A percentile compares a stretch with the other conserved stretches of the same genome.
Evolutionary conservation across 1,140 invertebrate genomes (phyloP).

Genomic region (Muscidifurax raptorellus): DNA sequence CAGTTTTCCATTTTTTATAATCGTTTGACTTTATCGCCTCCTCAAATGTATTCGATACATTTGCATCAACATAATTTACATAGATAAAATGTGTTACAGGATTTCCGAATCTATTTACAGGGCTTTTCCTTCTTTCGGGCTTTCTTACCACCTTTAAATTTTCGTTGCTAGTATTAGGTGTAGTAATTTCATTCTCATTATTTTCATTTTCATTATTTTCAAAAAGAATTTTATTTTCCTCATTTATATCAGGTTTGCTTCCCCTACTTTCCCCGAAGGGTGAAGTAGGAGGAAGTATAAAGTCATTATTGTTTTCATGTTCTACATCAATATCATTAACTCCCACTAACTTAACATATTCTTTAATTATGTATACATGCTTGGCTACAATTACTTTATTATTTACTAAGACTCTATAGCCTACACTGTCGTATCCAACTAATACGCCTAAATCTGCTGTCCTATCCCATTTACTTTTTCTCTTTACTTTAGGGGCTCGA

Average conservation of each 20-base stretch:
- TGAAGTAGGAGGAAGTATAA: too few relatives aligned
- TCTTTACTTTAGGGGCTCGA: constrained; percentile 53
- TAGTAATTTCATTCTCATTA: neutral
- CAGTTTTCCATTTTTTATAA: constrained; percentile 33
- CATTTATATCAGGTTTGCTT: too few relatives aligned
- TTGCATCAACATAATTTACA: constrained; percentile 27
- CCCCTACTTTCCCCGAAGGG: too few relatives aligned
- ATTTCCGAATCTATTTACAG: constrained; percentile 22
- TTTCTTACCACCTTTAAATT: constrained; percentile 1
- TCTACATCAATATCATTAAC: too few relatives aligned
- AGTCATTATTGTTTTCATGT: too few relatives aligned
- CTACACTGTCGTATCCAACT: too few relatives aligned
- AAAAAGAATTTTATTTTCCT: constrained; percentile 4
- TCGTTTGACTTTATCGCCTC: constrained; percentile 28
- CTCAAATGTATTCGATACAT: constrained; percentile 4
- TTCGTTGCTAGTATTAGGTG: neutral
- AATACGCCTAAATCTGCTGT: constrained; percentile 56
- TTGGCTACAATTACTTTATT: too few relatives aligned
- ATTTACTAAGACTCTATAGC: constrained; percentile 28
- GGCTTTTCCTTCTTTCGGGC: constrained; percentile 36
- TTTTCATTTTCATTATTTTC: neutral
- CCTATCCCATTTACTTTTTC: constrained; percentile 55
- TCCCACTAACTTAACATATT: constrained; percentile 51
- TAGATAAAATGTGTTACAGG: constrained; percentile 14
- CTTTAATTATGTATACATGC: constrained; percentile 57